phyloP scores from a whole-genome alignment of 2,888 invertebrate genomes.

The Cremastobaeus sp. region DNA sequence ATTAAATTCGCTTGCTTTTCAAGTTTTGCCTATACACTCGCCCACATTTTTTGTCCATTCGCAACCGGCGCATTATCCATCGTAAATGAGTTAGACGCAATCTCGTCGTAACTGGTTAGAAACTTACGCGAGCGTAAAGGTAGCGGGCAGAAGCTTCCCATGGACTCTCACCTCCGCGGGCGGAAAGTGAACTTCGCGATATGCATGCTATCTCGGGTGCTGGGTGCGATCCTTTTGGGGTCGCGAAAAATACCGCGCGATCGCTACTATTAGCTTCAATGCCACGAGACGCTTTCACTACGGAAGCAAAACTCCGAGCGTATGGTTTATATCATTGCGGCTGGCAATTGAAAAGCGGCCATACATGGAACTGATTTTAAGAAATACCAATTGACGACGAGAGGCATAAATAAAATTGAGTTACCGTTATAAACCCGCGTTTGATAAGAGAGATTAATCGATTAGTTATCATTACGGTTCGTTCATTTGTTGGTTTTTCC shows the following conservation, averaged over 20 bases:
- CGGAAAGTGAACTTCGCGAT: constrained; percentile 74
- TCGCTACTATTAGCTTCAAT: constrained; percentile 68
- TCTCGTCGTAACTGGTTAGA: constrained; percentile 53
- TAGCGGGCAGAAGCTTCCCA: constrained; percentile 77
- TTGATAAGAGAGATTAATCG: constrained; percentile 58
- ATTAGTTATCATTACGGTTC: constrained; percentile 39
- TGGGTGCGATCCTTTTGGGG: constrained; percentile 70
- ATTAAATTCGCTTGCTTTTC: constrained; percentile 24
- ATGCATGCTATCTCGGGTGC: constrained; percentile 55
- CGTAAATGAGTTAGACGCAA: constrained; percentile 51
- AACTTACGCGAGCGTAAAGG: constrained; percentile 61
- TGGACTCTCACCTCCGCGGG: constrained; percentile 78
- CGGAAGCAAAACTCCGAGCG: constrained; percentile 59
- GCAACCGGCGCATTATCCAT: constrained; percentile 29
- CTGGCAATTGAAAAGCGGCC: constrained; percentile 49
- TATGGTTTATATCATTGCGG: constrained; percentile 48
- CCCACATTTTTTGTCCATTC: constrained; percentile 31
- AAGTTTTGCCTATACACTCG: constrained; percentile 15
- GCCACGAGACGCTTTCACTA: constrained; percentile 71
- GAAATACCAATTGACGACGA: constrained; percentile 36
- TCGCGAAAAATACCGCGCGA: constrained; percentile 69
- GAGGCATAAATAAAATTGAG: constrained; percentile 44
- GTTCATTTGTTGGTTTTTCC: constrained; percentile 44
- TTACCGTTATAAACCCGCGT: constrained; percentile 55
- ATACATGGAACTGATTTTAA: constrained; percentile 56